A percentile compares a stretch with the other conserved stretches of the same genome.
phyloP scores from a whole-genome alignment of 2,113 vertebrate genomes.

The Oncorhynchus clarkii region DNA sequence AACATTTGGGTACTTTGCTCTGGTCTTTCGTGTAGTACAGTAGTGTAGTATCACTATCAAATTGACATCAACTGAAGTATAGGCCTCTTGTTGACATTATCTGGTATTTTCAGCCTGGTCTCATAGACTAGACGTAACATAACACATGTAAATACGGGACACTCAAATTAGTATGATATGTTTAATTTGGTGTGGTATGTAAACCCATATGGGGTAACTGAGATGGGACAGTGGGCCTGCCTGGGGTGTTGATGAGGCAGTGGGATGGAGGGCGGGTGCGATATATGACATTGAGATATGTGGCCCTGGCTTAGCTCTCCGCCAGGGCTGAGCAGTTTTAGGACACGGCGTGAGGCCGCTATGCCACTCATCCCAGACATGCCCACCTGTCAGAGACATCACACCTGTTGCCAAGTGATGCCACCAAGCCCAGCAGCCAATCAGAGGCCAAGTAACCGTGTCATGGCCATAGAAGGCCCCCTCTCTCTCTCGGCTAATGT shows the following conservation, averaged over 20 bases:
- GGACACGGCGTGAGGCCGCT: conserved; percentile 69
- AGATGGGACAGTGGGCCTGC: conserved; percentile 16
- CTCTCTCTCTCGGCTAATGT: conserved; percentile 6
- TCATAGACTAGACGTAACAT: background rate
- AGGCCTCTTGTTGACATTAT: conserved; percentile 23
- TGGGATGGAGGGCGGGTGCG: conserved; percentile 50
- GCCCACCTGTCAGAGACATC: conserved; percentile 73
- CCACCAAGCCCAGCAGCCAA: conserved; percentile 64
- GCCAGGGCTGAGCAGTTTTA: conserved; percentile 71
- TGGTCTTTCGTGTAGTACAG: conserved; percentile 50
- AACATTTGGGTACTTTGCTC: conserved; percentile 46
- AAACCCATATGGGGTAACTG: conserved; percentile 54
- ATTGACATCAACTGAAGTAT: conserved; percentile 63
- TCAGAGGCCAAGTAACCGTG: conserved; percentile 45
- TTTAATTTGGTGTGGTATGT: too few relatives aligned
- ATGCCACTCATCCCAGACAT: conserved; percentile 75
- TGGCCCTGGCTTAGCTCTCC: conserved; percentile 63
- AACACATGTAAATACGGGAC: conserved; percentile 33
- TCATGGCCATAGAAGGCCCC: conserved; percentile 74
- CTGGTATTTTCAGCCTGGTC: conserved; percentile 14
- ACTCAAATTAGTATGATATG: too few relatives aligned
- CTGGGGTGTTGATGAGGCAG: conserved; percentile 45
- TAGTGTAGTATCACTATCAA: conserved; percentile 37
- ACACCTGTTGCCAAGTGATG: conserved; percentile 77
- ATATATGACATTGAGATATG: conserved; percentile 72